Base-by-base conservation (phyloP, 1,140 invertebrate genomes). In the Liolophura sinensis region DNA sequence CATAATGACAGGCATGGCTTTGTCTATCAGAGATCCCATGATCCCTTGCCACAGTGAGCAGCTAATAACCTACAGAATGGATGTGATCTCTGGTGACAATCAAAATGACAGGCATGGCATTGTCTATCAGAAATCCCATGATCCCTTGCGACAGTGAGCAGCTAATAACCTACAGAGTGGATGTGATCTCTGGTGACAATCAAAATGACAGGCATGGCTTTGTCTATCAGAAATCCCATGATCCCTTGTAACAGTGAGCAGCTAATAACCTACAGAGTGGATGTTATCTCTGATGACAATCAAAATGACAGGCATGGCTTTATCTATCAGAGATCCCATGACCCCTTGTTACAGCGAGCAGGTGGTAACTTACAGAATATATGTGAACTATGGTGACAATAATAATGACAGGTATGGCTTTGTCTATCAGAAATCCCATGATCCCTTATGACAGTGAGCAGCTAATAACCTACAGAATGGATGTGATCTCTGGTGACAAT, bases 1-100 rank as follows among this genome's bases (percentile, higher is more conserved):
- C 96, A 99, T 99, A 73, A 99, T 91, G 6, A 99, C 95, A 9
- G 97, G 97, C 95, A 99, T 98, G 1, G 92, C 90, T 79, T 95
- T 92, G 82, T 99, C 98, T 61, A 99, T 93, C 31, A 40, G 31
- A 9, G 31, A 3, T 40, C 3, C 31, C n/a, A n/a, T 40, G 31
- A 40, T 40, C 31, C 31, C 3, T 40, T 40, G 31, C 9, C 9
- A 40, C 31, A 40, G 3, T 40, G 31, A 40, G 3, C 31, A 40
- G 31, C 3, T 40, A 9, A 40, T 40, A 40, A 82, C 80, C 82
- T 72, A 90, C 89, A 25, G 86, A 87, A 81, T 97, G 97, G 20
- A 98, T 94, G 12, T 93, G 92, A 85, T 99, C 97, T 67, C 94
- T 89, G 83, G 95, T 95, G 1, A 97, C 89, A 63, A 99, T 94